Evolutionary conservation across 1,140 invertebrate genomes (phyloP).

Genomic region (Micrasema minimum): DNA sequence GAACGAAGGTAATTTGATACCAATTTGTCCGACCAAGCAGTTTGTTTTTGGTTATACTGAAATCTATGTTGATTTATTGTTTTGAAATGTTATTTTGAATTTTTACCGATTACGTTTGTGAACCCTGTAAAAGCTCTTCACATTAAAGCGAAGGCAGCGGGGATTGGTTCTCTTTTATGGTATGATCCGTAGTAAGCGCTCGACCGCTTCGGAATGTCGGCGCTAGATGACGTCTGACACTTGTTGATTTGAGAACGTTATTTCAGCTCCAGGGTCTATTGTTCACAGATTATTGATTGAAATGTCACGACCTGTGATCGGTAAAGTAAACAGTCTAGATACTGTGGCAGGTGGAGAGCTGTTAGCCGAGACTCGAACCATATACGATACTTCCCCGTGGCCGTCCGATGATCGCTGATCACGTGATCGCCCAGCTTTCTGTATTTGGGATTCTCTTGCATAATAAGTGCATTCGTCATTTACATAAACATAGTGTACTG

Average conservation of each 20-base stretch:
- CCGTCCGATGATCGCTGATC: no score
- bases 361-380: slow-evolving; percentile 32
- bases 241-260: slow-evolving; percentile 38
- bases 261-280: slow-evolving; percentile 17
- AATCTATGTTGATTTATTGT: no score
- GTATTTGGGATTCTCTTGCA: no score
- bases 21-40: no score
- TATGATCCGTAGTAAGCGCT: neutral
- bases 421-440: no score
- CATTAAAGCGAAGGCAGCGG: neutral
- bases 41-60: no score
- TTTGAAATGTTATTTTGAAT: no score
- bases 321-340: slow-evolving; percentile 29
- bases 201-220: slow-evolving; percentile 18
- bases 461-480: no score
- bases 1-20: no score
- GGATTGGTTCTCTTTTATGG: neutral
- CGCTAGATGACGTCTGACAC: slow-evolving; percentile 33
- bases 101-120: no score
- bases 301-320: slow-evolving; percentile 49
- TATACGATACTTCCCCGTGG: slow-evolving; percentile 21
- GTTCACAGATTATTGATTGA: slow-evolving; percentile 48
- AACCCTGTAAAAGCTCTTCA: neutral
- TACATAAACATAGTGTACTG: no score
- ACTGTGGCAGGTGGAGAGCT: slow-evolving; percentile 29